Percentiles rank a stretch among this genome's conserved stretches.
These are phyloP conservation scores for Acrossocheilus fasciatus DNA, from an alignment of 2,797 vertebrate genomes.

Conservation along the genomic window DNA sequence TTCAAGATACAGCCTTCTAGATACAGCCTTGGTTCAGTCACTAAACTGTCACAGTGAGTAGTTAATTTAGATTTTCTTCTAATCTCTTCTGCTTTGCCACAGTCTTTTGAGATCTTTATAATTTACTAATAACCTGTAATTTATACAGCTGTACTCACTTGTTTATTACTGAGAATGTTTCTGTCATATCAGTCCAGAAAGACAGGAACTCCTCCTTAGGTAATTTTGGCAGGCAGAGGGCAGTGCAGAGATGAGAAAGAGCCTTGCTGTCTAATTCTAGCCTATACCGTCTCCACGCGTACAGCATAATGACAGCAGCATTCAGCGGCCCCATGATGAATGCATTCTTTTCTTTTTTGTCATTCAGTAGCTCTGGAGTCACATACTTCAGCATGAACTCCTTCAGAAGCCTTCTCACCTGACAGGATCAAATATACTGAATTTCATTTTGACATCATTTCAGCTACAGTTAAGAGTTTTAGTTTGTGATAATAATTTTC, in stretches of 20 bases:
- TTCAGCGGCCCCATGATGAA: slow-evolving; percentile 71
- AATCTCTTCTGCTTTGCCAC: too few relatives aligned
- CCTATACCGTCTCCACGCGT: fast-evolving
- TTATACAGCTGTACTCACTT: slow-evolving; percentile 59
- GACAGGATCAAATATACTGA: background rate
- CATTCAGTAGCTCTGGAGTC: slow-evolving; percentile 63
- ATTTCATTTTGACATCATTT: background rate
- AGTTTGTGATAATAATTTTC: background rate
- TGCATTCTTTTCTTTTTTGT: fast-evolving
- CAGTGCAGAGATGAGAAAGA: slow-evolving; percentile 70
- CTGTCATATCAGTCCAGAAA: slow-evolving; percentile 69
- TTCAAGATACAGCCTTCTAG: background rate
- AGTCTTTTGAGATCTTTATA: too few relatives aligned
- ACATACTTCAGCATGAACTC: slow-evolving; percentile 63
- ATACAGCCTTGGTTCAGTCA: too few relatives aligned
- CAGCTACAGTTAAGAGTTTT: background rate
- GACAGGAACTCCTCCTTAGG: slow-evolving; percentile 36
- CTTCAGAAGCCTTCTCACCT: slow-evolving; percentile 79
- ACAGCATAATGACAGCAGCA: slow-evolving; percentile 78
- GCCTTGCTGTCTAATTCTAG: fast-evolving
- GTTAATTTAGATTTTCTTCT: too few relatives aligned
- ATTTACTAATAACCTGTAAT: background rate
- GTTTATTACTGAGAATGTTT: slow-evolving; percentile 63
- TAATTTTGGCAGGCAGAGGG: slow-evolving; percentile 72
- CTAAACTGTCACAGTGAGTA: too few relatives aligned